These are phyloP conservation scores for Ciconia stormi DNA, from an alignment of 2,113 vertebrate species.

Conservation along the genomic window DNA sequence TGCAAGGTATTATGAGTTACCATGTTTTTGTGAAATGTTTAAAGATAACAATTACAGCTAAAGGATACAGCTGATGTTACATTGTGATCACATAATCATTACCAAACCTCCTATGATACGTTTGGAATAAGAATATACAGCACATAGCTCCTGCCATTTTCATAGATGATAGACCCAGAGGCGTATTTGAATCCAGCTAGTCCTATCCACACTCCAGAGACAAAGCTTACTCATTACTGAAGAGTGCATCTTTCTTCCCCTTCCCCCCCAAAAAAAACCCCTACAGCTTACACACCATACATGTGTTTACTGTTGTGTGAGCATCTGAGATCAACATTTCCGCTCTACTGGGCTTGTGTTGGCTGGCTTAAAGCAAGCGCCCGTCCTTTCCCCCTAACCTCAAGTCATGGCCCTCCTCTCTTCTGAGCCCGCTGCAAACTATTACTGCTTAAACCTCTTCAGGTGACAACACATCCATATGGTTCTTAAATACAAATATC, in stretches of 20 bases:
- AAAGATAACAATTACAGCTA: background rate
- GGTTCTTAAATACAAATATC: background rate
- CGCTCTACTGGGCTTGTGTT: background rate
- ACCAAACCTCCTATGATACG: fast-evolving
- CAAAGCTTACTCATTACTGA: background rate
- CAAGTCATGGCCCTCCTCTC: background rate
- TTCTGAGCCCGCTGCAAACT: background rate
- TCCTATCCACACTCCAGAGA: background rate
- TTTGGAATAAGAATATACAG: background rate
- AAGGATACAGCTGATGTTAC: background rate
- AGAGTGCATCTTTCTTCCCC: background rate
- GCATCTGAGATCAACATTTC: background rate
- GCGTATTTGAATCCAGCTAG: background rate
- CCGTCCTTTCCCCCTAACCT: background rate
- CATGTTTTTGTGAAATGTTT: background rate
- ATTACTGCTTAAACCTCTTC: background rate
- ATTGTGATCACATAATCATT: background rate
- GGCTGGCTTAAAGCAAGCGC: background rate
- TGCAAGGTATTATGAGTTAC: background rate
- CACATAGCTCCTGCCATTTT: background rate
- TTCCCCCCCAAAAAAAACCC: background rate
- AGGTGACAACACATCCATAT: background rate
- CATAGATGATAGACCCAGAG: background rate
- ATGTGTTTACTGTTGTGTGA: background rate
- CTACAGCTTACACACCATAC: background rate